Percentiles rank a stretch among this genome's conserved stretches.
These are phyloP conservation scores for Oconnorella tubifera DNA, from an alignment of 2,888 invertebrate species.

Conservation along the genomic window DNA sequence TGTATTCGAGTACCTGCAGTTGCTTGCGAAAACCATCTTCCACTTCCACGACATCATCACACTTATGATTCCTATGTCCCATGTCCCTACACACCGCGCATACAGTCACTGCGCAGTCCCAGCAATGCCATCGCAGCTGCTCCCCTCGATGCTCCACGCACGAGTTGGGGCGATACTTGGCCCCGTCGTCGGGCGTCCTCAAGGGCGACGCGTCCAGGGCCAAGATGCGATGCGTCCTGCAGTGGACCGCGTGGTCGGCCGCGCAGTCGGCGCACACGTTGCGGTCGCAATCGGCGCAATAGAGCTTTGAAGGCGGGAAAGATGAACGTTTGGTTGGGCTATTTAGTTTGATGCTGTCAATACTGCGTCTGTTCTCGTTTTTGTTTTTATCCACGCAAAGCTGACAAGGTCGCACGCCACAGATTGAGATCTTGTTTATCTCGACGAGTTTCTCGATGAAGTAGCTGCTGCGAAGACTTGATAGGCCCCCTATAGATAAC, in stretches of 20 bases:
- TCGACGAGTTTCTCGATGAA: constrained; percentile 5
- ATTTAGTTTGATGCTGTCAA: background rate
- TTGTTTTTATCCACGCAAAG: constrained; percentile 1
- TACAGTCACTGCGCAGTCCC: background rate
- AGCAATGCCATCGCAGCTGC: constrained; percentile 1
- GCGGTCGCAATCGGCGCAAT: constrained; percentile 1
- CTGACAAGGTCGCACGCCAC: constrained; percentile 4
- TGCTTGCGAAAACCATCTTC: background rate
- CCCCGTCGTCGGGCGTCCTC: background rate
- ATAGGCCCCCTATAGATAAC: background rate
- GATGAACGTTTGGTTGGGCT: constrained; percentile 1
- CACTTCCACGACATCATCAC: constrained; percentile 8
- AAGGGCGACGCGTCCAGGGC: background rate
- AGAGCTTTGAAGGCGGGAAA: background rate
- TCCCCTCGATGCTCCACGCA: background rate
- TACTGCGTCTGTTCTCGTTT: background rate
- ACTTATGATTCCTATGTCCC: background rate
- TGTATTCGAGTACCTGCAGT: constrained; percentile 11
- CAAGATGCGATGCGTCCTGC: background rate
- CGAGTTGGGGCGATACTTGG: background rate
- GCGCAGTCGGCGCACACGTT: constrained; percentile 4
- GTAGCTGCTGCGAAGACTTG: background rate
- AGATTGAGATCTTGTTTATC: constrained; percentile 2
- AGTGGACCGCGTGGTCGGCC: background rate
- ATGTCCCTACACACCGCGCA: background rate